Evolutionary conservation across 2,797 vertebrate species (phyloP).

Genomic region (Phoebastria nigripes): DNA sequence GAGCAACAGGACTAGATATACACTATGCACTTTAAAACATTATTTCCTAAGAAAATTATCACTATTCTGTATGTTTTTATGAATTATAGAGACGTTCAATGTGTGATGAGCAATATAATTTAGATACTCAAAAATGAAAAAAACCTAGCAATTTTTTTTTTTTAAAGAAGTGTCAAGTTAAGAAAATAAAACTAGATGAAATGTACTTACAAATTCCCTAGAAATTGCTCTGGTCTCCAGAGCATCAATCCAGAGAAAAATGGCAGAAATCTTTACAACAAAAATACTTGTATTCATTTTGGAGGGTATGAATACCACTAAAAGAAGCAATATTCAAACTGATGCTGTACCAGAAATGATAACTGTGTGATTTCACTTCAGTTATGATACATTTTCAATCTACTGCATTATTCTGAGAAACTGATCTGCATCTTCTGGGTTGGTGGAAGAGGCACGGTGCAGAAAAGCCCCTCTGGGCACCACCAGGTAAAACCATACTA

Average conservation of each 20-base stretch:
- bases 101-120: neutral
- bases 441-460: accelerated
- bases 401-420: neutral
- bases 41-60: neutral
- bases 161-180: neutral
- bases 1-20: neutral
- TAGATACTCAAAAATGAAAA: neutral
- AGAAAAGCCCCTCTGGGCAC: neutral
- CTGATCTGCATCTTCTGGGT: neutral
- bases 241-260: neutral
- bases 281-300: neutral
- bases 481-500: accelerated
- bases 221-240: neutral
- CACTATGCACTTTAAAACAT: neutral
- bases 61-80: neutral
- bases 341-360: neutral
- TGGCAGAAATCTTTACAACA: neutral
- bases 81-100: neutral
- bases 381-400: neutral
- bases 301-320: neutral
- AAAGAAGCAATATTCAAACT: neutral
- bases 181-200: neutral
- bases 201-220: neutral
- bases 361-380: neutral
- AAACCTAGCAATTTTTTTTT: neutral